Conservation (phyloP, 2,888 invertebrate species). For the Lacanobia oleracea region DNA sequence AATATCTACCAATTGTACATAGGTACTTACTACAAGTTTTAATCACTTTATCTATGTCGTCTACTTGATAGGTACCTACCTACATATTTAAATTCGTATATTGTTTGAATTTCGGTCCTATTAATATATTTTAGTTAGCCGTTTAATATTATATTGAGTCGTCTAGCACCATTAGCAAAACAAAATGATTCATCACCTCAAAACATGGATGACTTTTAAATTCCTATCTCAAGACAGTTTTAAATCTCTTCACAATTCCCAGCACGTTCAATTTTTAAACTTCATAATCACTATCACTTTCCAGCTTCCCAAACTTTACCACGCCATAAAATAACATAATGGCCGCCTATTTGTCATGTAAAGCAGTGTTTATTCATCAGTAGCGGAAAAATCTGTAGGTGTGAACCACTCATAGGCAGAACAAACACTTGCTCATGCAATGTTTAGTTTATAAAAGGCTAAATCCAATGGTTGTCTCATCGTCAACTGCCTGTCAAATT, state of each 20-base stretch:
- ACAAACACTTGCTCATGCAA: slow-evolving; percentile 72
- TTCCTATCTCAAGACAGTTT: slow-evolving; percentile 33
- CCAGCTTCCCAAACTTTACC: slow-evolving; percentile 45
- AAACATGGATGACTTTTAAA: slow-evolving; percentile 20
- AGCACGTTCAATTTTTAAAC: slow-evolving; percentile 23
- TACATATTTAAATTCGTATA: too few species aligned
- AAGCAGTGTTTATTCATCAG: slow-evolving; percentile 68
- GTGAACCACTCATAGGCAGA: slow-evolving; percentile 68
- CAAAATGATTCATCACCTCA: slow-evolving; percentile 1
- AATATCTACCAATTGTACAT: too few species aligned
- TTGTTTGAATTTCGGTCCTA: too few species aligned
- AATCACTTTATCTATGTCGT: too few species aligned
- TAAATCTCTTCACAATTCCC: slow-evolving; percentile 3
- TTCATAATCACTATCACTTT: slow-evolving; percentile 52
- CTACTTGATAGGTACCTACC: too few species aligned
- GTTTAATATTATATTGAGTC: background rate
- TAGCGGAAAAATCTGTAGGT: slow-evolving; percentile 71
- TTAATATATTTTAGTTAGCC: too few species aligned
- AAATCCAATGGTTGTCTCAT: slow-evolving; percentile 64
- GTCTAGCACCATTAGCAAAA: background rate
- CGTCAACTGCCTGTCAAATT: slow-evolving; percentile 57
- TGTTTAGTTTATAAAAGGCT: slow-evolving; percentile 73
- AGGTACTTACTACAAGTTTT: too few species aligned
- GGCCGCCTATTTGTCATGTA: slow-evolving; percentile 68
- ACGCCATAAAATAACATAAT: slow-evolving; percentile 65